phyloP scores from a whole-genome alignment of 2,888 invertebrate genomes.

The Cylindroiulus punctatus region DNA sequence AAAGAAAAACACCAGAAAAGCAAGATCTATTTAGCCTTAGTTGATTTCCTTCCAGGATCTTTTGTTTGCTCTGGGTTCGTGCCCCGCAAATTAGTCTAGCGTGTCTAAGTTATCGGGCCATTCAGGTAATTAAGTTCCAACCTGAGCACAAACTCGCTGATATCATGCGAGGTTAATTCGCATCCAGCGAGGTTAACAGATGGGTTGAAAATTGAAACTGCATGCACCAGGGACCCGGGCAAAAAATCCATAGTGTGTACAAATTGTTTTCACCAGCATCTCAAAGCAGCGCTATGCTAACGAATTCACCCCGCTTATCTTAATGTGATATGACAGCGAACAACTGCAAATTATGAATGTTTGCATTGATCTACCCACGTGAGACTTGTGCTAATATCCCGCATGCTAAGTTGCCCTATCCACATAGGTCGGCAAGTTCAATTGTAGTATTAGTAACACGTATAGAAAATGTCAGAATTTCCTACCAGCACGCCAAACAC shows the following conservation, averaged over 20 bases:
- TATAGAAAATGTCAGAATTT: too few relatives aligned
- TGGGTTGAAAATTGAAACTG: conserved; percentile 24
- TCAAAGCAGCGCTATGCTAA: neutral
- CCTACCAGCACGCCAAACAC: too few relatives aligned
- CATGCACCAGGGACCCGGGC: neutral
- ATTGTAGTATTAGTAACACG: too few relatives aligned
- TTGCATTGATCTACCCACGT: neutral
- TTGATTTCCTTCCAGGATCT: neutral
- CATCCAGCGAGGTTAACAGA: neutral
- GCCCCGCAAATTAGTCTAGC: neutral
- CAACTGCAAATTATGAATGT: conserved; percentile 18
- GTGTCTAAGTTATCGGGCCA: conserved; percentile 1
- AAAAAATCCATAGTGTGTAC: neutral
- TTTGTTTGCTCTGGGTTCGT: conserved; percentile 16
- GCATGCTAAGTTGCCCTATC: neutral
- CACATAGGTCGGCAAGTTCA: too few relatives aligned
- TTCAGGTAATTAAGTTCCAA: conserved; percentile 39
- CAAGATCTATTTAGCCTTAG: neutral
- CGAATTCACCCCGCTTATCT: conserved; percentile 6
- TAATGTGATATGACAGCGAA: neutral
- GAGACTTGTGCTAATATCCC: neutral
- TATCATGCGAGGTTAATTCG: conserved; percentile 32
- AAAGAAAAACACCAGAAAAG: neutral
- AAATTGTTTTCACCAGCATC: neutral
- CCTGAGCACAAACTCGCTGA: neutral